These are phyloP conservation scores for Sebastes schlegelii DNA, from an alignment of 2,113 vertebrate species.

Conservation along the genomic window DNA sequence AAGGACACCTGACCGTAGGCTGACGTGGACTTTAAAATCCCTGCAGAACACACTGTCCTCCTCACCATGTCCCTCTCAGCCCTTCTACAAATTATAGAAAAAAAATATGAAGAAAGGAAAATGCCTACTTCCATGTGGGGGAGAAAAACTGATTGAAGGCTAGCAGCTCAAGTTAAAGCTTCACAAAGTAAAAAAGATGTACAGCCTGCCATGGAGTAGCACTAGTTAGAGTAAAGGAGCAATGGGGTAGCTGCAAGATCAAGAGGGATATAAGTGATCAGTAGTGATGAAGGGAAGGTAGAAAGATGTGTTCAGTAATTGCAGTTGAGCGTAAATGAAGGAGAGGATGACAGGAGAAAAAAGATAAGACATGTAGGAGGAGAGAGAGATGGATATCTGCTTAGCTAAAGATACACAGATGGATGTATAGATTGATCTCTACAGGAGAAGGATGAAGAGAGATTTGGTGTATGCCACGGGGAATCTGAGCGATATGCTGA, in stretches of 20 bases:
- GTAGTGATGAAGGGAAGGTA: not conserved
- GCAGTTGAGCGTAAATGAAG: slow-evolving; percentile 16
- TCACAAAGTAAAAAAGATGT: not conserved
- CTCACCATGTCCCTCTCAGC: slow-evolving; percentile 3
- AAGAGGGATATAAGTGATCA: slow-evolving; percentile 6
- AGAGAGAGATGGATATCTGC: slow-evolving; percentile 16
- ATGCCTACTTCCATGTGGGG: not conserved
- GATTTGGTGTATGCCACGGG: slow-evolving; percentile 13
- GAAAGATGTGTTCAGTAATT: not conserved
- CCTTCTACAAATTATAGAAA: slow-evolving; percentile 14
- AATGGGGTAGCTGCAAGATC: slow-evolving; percentile 6
- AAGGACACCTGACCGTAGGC: slow-evolving; percentile 7
- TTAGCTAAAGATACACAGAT: slow-evolving; percentile 12
- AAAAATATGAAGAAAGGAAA: slow-evolving; percentile 2
- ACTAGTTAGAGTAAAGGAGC: slow-evolving; percentile 1
- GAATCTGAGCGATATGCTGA: slow-evolving; percentile 5
- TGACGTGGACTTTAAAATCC: not conserved
- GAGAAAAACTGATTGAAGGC: not conserved
- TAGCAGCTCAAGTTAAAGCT: not conserved
- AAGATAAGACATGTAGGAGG: slow-evolving; percentile 37
- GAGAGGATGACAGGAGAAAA: slow-evolving; percentile 4
- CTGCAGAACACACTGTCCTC: slow-evolving; percentile 34
- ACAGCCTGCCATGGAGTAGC: not conserved
- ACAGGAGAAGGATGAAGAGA: slow-evolving; percentile 10
- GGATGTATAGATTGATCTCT: slow-evolving; percentile 41